Evolutionary conservation across 2,888 invertebrate genomes (phyloP).

Genomic region (Aspidapion aeneum): DNA sequence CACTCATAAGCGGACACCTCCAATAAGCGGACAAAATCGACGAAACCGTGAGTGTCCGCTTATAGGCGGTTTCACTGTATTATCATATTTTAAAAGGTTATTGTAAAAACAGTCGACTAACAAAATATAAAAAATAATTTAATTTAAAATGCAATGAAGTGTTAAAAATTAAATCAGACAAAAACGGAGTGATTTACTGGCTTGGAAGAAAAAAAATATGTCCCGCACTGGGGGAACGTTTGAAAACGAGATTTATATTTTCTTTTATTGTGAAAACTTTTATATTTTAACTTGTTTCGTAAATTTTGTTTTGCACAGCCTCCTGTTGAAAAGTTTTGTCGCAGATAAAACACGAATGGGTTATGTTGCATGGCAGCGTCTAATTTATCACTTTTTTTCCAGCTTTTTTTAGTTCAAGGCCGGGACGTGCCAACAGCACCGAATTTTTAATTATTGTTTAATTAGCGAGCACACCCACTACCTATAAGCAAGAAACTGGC

Average conservation of each 20-base stretch:
- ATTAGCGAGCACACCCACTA: too few species aligned
- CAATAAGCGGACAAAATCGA: too few species aligned
- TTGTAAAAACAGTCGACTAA: too few species aligned
- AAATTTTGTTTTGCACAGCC: neutral
- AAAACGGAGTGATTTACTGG: neutral
- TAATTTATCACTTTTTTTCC: neutral
- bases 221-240: constrained; percentile 1
- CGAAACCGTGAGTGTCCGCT: too few species aligned
- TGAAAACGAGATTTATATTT: constrained; percentile 10
- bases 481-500: too few species aligned
- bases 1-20: too few species aligned
- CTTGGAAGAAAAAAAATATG: neutral
- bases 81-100: too few species aligned
- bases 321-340: neutral
- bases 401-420: neutral
- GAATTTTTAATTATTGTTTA: too few species aligned
- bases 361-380: neutral
- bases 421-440: too few species aligned
- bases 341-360: neutral
- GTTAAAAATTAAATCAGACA: too few species aligned
- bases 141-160: neutral
- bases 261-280: constrained; percentile 12
- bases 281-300: neutral
- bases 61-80: too few species aligned
- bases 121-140: neutral